Conservation (phyloP, 1,140 invertebrate species). For the Sarcophaga peregrina region DNA sequence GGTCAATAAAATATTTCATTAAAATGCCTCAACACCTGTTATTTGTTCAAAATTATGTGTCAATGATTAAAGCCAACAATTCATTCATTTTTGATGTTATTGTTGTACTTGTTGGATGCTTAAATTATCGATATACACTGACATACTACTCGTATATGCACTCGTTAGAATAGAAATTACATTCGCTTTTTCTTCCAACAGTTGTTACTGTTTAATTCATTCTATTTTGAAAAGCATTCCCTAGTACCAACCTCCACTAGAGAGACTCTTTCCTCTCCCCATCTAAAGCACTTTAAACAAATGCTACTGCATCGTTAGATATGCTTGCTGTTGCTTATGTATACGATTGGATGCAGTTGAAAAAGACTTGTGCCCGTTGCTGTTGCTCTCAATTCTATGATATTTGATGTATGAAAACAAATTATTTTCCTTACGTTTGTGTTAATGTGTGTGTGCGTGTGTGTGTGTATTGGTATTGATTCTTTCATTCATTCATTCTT, state of each 20-base stretch:
- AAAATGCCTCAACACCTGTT: slow-evolving; percentile 44
- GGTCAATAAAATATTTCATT: slow-evolving; percentile 9
- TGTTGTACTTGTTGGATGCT: not conserved
- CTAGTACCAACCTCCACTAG: not conserved
- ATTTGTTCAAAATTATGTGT: slow-evolving; percentile 48
- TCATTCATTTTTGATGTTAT: slow-evolving; percentile 5
- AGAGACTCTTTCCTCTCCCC: not conserved
- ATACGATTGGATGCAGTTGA: not conserved
- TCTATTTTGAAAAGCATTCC: not conserved
- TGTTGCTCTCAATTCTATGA: not conserved
- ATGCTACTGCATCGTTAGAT: not conserved
- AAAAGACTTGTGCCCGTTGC: slow-evolving; percentile 8
- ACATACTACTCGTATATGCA: not conserved
- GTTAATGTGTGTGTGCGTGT: no score
- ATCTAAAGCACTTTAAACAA: not conserved
- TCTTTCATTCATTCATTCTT: not conserved
- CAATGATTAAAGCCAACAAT: slow-evolving; percentile 48
- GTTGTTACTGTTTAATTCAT: slow-evolving; percentile 10
- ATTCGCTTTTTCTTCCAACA: not conserved
- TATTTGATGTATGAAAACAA: no score
- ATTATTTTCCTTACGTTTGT: no score
- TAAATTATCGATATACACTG: not conserved
- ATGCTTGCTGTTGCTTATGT: not conserved
- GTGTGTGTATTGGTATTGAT: no score
- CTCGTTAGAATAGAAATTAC: not conserved